Evolutionary conservation across 2,888 invertebrate species (phyloP).

Genomic region (Blomia tropicalis): DNA sequence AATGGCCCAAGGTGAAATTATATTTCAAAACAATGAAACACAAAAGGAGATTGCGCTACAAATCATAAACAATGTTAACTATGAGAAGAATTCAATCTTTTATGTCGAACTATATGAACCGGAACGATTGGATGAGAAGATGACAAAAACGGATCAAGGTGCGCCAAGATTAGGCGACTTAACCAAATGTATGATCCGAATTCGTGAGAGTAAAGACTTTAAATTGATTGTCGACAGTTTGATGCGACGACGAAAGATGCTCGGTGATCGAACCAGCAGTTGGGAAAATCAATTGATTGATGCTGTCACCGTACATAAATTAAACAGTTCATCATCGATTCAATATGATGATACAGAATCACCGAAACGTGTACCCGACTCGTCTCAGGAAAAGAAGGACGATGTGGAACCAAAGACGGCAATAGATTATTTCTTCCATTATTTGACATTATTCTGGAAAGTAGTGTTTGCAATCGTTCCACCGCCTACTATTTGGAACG

Average conservation of each 20-base stretch:
- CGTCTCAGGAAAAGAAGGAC: constrained; percentile 39
- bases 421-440: constrained; percentile 85
- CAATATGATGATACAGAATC: neutral
- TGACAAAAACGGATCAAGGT: constrained; percentile 45
- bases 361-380: constrained; percentile 38
- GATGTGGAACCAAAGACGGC: constrained; percentile 42
- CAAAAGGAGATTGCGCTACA: constrained; percentile 68
- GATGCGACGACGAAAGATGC: constrained; percentile 88
- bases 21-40: constrained; percentile 95
- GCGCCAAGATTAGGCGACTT: constrained; percentile 78
- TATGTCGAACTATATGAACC: constrained; percentile 82
- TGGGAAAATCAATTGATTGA: constrained; percentile 98
- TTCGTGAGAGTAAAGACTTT: constrained; percentile 96
- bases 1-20: constrained; percentile 55
- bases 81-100: constrained; percentile 86
- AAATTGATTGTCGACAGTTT: constrained; percentile 81
- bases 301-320: constrained; percentile 66
- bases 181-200: constrained; percentile 64
- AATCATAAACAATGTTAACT: constrained; percentile 90
- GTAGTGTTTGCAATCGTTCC: constrained; percentile 91
- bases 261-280: constrained; percentile 77
- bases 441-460: constrained; percentile 94
- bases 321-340: neutral
- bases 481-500: constrained; percentile 72
- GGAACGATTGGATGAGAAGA: constrained; percentile 61